Evolutionary conservation across 1,140 invertebrate species (phyloP).

Genomic region (Asobara japonica): DNA sequence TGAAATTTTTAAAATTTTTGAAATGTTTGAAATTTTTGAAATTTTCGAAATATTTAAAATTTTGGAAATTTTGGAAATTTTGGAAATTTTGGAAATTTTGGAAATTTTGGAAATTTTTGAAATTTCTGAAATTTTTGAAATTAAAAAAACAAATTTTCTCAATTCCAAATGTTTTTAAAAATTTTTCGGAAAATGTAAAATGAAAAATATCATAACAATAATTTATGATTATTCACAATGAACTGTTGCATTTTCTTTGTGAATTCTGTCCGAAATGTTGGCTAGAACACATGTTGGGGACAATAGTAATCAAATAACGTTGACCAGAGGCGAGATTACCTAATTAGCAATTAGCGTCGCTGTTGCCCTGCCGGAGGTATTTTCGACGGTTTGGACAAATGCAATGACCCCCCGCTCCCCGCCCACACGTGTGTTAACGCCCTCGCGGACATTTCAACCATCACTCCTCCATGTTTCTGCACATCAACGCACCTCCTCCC

Average conservation of each 20-base stretch:
- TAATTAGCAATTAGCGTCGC: conserved; percentile 34
- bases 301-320: conserved; percentile 23
- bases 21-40: too few species aligned
- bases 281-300: background rate
- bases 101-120: too few species aligned
- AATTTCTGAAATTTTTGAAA: too few species aligned
- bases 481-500: background rate
- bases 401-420: conserved; percentile 18
- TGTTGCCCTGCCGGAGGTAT: background rate
- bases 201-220: too few species aligned
- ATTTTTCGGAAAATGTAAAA: too few species aligned
- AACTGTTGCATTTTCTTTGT: background rate
- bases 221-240: background rate
- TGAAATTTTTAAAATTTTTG: too few species aligned
- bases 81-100: too few species aligned
- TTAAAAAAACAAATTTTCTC: too few species aligned
- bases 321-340: conserved; percentile 24
- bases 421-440: conserved; percentile 28
- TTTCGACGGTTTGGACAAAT: conserved; percentile 18
- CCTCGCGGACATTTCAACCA: conserved; percentile 17
- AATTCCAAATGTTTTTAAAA: too few species aligned
- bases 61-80: too few species aligned
- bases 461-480: conserved; percentile 10
- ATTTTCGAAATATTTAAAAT: too few species aligned
- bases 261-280: background rate